Conservation (phyloP, 2,113 vertebrate genomes). For the Struthio camelus region DNA sequence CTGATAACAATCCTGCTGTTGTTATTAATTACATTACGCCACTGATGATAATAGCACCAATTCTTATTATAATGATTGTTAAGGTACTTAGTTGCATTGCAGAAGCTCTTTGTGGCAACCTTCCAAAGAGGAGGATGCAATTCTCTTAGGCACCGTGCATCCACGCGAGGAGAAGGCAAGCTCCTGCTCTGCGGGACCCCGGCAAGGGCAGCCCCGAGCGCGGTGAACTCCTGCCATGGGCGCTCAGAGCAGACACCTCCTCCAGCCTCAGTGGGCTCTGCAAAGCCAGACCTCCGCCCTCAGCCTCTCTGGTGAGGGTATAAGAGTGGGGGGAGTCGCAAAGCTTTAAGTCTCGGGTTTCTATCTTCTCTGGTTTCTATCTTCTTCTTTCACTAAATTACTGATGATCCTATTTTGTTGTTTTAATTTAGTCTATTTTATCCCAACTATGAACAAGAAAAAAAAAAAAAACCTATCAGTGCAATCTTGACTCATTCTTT, state of each 20-base stretch:
- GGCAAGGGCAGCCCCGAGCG: neutral
- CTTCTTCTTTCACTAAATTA: neutral
- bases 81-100: neutral
- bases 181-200: neutral
- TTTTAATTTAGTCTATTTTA: neutral
- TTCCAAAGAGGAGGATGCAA: neutral
- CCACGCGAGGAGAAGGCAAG: neutral
- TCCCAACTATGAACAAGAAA: neutral
- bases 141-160: neutral
- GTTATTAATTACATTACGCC: neutral
- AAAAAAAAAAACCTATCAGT: neutral
- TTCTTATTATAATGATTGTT: neutral
- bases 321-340: neutral
- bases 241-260: neutral
- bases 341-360: neutral
- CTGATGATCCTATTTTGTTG: neutral
- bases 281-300: neutral
- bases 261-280: neutral
- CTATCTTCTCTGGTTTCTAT: neutral
- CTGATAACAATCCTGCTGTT: neutral
- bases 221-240: neutral
- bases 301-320: neutral
- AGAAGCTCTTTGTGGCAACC: neutral
- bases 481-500: neutral
- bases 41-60: neutral